A percentile compares a stretch with the other conserved stretches of the same genome.
phyloP scores from a whole-genome alignment of 2,797 vertebrate genomes.

The Rhabdophis nuchalis region DNA sequence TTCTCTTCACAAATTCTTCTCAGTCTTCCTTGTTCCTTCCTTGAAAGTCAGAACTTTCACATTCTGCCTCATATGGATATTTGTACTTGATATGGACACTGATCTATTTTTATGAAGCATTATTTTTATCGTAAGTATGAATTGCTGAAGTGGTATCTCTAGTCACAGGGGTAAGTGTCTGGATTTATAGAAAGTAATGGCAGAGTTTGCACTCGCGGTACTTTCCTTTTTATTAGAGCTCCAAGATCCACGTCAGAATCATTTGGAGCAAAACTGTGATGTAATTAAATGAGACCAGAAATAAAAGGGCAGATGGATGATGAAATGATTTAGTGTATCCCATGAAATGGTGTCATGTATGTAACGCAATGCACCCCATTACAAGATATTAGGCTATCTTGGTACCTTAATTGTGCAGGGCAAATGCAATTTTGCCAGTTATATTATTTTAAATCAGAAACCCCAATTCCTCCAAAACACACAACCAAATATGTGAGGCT shows the following conservation, averaged over 20 bases:
- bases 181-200: neutral
- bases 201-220: neutral
- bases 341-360: neutral
- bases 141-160: neutral
- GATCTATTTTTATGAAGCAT: neutral
- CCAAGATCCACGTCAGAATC: neutral
- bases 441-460: neutral
- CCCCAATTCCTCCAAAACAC: neutral
- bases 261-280: neutral
- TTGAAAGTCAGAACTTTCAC: neutral
- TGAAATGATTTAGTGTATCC: neutral
- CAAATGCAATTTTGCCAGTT: neutral
- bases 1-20: neutral
- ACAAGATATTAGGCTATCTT: neutral
- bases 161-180: neutral
- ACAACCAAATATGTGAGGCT: neutral
- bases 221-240: neutral
- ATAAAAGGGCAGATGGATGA: neutral
- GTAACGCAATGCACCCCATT: neutral
- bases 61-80: neutral
- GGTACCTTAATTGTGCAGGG: neutral
- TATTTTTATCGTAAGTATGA: neutral
- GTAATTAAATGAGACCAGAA: neutral
- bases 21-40: neutral
- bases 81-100: neutral